phyloP scores from a whole-genome alignment of 2,113 vertebrate genomes.

The Saccopteryx bilineata region DNA sequence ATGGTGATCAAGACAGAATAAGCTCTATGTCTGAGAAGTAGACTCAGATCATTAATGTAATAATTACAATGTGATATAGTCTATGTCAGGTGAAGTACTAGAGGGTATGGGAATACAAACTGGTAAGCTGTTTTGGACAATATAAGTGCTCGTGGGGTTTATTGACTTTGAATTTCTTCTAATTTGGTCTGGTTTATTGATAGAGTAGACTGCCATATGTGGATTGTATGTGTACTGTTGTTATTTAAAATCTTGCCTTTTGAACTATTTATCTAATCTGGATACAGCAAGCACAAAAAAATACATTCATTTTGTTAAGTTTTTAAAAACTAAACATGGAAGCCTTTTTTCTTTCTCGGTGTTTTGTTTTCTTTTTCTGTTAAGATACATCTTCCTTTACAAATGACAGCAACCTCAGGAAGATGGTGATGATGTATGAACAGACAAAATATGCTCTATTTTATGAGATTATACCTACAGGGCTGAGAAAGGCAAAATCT shows the following conservation, averaged over 20 bases:
- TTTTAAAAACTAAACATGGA: constrained; percentile 45
- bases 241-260: constrained; percentile 52
- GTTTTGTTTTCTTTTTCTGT: constrained; percentile 65
- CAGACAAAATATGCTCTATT: neutral
- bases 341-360: neutral
- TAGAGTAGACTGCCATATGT: neutral
- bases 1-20: constrained; percentile 3
- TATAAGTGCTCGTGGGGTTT: constrained; percentile 17
- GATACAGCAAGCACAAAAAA: constrained; percentile 6
- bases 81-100: neutral
- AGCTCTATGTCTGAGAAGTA: neutral
- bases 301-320: constrained; percentile 57
- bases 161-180: constrained; percentile 55
- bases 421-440: constrained; percentile 52
- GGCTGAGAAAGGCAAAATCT: constrained; percentile 61
- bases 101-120: neutral
- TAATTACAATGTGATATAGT: constrained; percentile 3
- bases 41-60: constrained; percentile 38
- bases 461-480: constrained; percentile 55
- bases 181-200: constrained; percentile 44
- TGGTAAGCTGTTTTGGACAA: constrained; percentile 43
- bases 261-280: constrained; percentile 58
- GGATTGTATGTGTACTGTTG: neutral
- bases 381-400: constrained; percentile 48
- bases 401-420: constrained; percentile 71